These are phyloP conservation scores for Gallinago solitaria DNA, from an alignment of 2,797 vertebrate genomes.

Conservation along the genomic window DNA sequence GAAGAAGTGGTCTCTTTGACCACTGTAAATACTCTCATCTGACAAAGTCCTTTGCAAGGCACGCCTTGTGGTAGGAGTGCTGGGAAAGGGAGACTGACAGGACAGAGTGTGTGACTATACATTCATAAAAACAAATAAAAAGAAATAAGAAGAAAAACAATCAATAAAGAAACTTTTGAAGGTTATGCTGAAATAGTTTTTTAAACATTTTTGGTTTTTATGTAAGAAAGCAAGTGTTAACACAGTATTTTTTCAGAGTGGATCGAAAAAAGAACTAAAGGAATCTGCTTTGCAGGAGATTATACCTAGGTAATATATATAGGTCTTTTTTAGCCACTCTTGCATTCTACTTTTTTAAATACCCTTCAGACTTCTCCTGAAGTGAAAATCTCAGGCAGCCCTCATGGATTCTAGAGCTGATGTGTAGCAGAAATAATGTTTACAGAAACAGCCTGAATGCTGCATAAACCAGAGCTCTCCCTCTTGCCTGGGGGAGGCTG, in stretches of 20 bases:
- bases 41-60: constrained; percentile 94
- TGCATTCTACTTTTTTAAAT: background rate
- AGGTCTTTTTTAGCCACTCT: background rate
- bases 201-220: background rate
- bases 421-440: background rate
- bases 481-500: rapidly evolving
- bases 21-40: constrained; percentile 96
- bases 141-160: constrained; percentile 31
- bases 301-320: background rate
- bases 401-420: background rate
- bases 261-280: background rate
- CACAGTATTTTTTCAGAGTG: background rate
- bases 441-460: background rate
- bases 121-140: constrained; percentile 22
- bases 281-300: background rate
- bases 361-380: background rate
- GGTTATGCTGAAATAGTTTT: background rate
- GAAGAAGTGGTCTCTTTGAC: constrained; percentile 89
- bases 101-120: constrained; percentile 68
- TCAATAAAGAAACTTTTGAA: constrained; percentile 10
- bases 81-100: constrained; percentile 87
- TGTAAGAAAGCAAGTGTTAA: background rate
- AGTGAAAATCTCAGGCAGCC: background rate
- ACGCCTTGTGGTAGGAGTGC: constrained; percentile 83
- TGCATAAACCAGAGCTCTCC: background rate